Evolutionary conservation across 2,797 vertebrate genomes (phyloP), one percentile per base, ranked within the genome.

Genomic region (Eurystomus glaucurus): DNA sequence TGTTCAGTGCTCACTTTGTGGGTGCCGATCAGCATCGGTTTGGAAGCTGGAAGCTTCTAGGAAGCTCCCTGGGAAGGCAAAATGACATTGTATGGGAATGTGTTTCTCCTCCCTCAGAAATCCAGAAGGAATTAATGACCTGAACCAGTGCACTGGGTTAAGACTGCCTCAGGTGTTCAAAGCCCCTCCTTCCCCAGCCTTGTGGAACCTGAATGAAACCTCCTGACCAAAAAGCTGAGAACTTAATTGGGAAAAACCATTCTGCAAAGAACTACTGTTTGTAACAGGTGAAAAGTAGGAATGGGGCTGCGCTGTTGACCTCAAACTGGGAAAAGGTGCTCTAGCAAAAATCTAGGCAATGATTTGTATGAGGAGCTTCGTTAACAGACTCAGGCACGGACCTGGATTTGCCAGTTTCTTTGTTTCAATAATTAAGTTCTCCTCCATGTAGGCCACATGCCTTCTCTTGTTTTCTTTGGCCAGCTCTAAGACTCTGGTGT

Each of bases 391-490:
- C 55, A 23, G 61, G 35, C 74, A 58, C 9, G 29, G 62, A 92
- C 77, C 65, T 64, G 52, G 85, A 85, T 90, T 88, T 95, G 55
- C 37, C 7, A 1, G 60, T 87, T 97, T 91, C 92, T 93, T 94
- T 89, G 74, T 93, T 92, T 90, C 81, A 97, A 31, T 94, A 93
- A 95, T 85, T 80, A 93, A 64, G 9, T 64, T 91, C 55, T 85
- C 64, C 85, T 88, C 93, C 71, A 77, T 6, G 23, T 77, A 83
- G 71, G 78, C 64, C 84, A 75, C 74, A 93, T 51, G 77, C 71
- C 84, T 92, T 92, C 94, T 89, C 85, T 87, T 97, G 92, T 93
- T 95, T 91, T 82, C 74, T 80, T 92, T 97, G 93, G 92, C 88
- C 64, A 87, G 43, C 85, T 86, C 5, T 26, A 79, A 92, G 60